Base-by-base conservation (phyloP, 2,113 vertebrate species). In the Tinamus guttatus region DNA sequence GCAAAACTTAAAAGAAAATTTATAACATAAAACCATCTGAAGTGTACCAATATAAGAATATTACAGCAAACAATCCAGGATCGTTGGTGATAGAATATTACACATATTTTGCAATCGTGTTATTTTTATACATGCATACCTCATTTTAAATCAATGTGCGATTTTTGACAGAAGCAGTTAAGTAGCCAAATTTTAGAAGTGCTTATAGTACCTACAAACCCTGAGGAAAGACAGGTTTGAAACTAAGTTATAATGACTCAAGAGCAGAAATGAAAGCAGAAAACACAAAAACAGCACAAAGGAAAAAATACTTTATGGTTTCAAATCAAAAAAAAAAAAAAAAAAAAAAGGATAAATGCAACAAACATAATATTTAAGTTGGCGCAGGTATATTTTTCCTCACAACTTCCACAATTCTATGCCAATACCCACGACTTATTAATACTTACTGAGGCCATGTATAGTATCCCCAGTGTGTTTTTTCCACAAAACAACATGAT, bases 391-490 rank as follows among this genome's bases (percentile, higher is more conserved):
- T 41, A 6, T 21, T 47, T 9, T 58, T 73, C 68, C 47, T 69
- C 34, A 49, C 28, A 49, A 9, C 15, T 80, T 13, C 78, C 27
- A 34, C 58, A 69, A 5, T 22, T 77, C 5, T 21, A 12, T 18
- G 13, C 65, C 30, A 36, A 45, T 0, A 5, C 27, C 47, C 20
- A 15, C 21, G 17, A 14, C 20, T 71, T 62, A 63, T 22, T 2
- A 34, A 40, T 49, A 97, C 98, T 97, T 97, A 99, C 99, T 95
- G 98, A 89, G 99, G 99, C 99, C 99, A 99, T 52, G 97, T 98
- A 47, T 99, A 99, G 94, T 99, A 99, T 18, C 99, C 99, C 99
- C 99, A 99, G 91, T 99, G 99, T 6, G 99, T 99, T 95, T 99
- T 99, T 89, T 99, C 99, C 96, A 99, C 98, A 95, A 99, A 99